Percentiles rank a stretch among this genome's conserved stretches.
Conservation (phyloP, 2,888 invertebrate genomes). For the Hirtodrosophila alboralis region DNA sequence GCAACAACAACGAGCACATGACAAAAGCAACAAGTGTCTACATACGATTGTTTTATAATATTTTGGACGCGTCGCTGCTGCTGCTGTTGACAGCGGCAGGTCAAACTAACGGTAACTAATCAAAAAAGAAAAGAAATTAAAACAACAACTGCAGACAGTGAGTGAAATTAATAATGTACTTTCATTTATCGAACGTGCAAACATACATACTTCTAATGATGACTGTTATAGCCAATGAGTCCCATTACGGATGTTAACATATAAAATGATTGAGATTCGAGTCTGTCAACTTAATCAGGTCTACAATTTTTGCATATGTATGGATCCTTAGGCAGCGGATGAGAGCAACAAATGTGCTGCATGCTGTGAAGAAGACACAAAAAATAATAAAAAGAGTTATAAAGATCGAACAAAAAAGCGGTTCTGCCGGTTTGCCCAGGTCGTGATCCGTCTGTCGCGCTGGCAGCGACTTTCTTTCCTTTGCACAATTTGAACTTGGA, state of each 20-base stretch:
- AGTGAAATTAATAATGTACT: constrained; percentile 66
- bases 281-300: constrained; percentile 16
- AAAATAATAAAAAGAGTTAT: constrained; percentile 18
- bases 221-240: constrained; percentile 28
- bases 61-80: constrained; percentile 25
- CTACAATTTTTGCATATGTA: constrained; percentile 39
- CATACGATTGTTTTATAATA: constrained; percentile 34
- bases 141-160: constrained; percentile 49
- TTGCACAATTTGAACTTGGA: constrained; percentile 76
- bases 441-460: constrained; percentile 59
- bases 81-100: constrained; percentile 52
- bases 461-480: constrained; percentile 64
- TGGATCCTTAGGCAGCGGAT: constrained; percentile 15
- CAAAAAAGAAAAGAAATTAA: constrained; percentile 70
- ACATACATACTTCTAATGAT: constrained; percentile 32
- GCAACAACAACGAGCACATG: constrained; percentile 27
- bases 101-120: constrained; percentile 69
- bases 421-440: constrained; percentile 76
- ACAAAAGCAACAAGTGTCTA: constrained; percentile 47
- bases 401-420: constrained; percentile 57
- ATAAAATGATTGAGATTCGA: constrained; percentile 1
- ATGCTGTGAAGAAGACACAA: constrained; percentile 45
- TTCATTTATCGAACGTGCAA: constrained; percentile 51
- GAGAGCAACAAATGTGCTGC: constrained; percentile 39
- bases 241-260: constrained; percentile 25